Percentiles rank a stretch among this genome's conserved stretches.
Evolutionary conservation across 2,888 invertebrate species (phyloP).

Genomic region (Malthinus flaveolus): DNA sequence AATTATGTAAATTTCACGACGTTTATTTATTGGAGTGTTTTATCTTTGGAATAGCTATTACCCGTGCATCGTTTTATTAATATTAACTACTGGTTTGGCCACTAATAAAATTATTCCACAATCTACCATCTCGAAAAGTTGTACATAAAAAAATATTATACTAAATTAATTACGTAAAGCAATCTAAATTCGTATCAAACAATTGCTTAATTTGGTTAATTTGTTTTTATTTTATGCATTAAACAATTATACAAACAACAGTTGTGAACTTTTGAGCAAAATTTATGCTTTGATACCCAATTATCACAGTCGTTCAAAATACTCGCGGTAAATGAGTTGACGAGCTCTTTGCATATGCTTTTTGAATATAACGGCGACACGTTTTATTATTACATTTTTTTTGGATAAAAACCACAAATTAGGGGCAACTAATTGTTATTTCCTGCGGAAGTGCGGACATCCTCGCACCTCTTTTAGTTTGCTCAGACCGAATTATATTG

Average conservation of each 20-base stretch:
- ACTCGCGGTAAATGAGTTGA: slow-evolving; percentile 19
- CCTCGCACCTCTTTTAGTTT: slow-evolving; percentile 39
- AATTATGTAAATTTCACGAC: slow-evolving; percentile 34
- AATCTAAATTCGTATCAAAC: slow-evolving; percentile 34
- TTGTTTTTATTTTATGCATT: slow-evolving; percentile 23
- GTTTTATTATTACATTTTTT: slow-evolving; percentile 12
- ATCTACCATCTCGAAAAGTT: slow-evolving; percentile 29
- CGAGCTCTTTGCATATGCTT: slow-evolving; percentile 28
- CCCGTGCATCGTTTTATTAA: slow-evolving; percentile 29
- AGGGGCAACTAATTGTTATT: slow-evolving; percentile 43
- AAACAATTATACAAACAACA: slow-evolving; percentile 23
- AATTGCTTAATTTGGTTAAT: slow-evolving; percentile 30
- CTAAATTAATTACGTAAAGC: slow-evolving; percentile 31
- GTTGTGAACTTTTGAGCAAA: slow-evolving; percentile 15
- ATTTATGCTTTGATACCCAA: slow-evolving; percentile 35
- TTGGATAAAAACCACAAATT: slow-evolving; percentile 39
- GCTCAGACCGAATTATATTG: slow-evolving; percentile 47
- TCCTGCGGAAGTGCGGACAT: slow-evolving; percentile 45
- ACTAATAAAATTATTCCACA: slow-evolving; percentile 25
- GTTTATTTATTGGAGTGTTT: slow-evolving; percentile 23
- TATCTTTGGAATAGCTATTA: slow-evolving; percentile 28
- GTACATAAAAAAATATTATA: slow-evolving; percentile 11
- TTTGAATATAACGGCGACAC: slow-evolving; percentile 23
- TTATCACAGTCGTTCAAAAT: slow-evolving; percentile 31
- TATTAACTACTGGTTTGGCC: slow-evolving; percentile 24